Base-by-base conservation (phyloP, 1,140 invertebrate species). In the Phocides pigmalion region DNA sequence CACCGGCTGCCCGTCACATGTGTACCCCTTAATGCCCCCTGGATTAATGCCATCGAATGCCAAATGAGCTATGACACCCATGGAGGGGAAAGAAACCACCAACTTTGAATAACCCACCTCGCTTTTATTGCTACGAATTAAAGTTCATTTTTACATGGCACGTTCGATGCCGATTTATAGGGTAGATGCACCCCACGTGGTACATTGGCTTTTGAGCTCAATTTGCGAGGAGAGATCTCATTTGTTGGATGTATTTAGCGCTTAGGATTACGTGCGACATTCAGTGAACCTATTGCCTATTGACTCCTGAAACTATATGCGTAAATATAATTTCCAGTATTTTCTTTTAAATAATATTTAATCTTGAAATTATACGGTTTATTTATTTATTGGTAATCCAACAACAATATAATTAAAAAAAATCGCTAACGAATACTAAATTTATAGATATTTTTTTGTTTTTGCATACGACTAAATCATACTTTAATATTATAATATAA, bases 1-100 rank as follows among this genome's bases (percentile, higher is more conserved):
- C 79, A 76, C 71, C 69, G 79, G 64, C 73, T 69, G 68, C 68
- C 64, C 62, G 59, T 66, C 84, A 82, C 81, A 83, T 86, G 84
- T 82, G 86, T 85, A 89, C 76, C 68, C 72, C 68, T 68, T 70
- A 71, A 75, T 73, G 72, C 86, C 82, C 78, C 66, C 67, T 67
- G 77, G 82, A 87, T 87, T 89, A 82, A 85, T 83, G 81, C 78
- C 76, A 87, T 89, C 81, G 80, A 87, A 89, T 87, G 81, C 79
- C 76, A 86, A 89, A 89, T 86, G 87, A 87, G 87, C 79, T 83
- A 82, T 86, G 82, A 82, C 86, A 86, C 70, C 71, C 68, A 72
- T 76, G 59, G 32, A 70, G 72, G 74, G 76, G 76, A 76, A 76
- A 74, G 44, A 70, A 64, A 56, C 46, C 54, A 47, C 62, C 20